Conservation (phyloP, 2,113 vertebrate species). For the Pelvicachromis taeniatus region DNA sequence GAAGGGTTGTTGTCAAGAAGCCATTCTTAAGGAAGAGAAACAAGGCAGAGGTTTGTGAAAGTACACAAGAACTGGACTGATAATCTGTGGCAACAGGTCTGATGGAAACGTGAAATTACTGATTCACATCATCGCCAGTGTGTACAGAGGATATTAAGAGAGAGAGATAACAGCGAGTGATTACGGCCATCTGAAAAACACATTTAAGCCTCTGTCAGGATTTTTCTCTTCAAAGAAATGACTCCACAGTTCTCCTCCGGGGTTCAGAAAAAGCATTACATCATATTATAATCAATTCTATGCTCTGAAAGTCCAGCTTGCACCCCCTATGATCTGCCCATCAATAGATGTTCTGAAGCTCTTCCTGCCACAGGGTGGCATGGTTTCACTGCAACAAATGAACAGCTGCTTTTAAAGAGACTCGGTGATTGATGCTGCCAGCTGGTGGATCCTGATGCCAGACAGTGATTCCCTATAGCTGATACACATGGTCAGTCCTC, state of each 20-base stretch:
- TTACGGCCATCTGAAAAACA: background rate
- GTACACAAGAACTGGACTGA: background rate
- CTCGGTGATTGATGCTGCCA: conserved; percentile 17
- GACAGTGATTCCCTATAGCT: conserved; percentile 30
- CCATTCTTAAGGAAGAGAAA: background rate
- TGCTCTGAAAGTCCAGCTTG: background rate
- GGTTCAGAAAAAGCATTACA: background rate
- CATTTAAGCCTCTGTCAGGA: background rate
- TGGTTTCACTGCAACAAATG: conserved; percentile 22
- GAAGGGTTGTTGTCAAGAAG: background rate
- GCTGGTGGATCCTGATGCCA: conserved; percentile 35
- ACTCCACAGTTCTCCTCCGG: background rate
- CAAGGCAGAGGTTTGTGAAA: background rate
- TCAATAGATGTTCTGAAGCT: background rate
- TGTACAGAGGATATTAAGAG: background rate
- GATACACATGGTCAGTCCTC: conserved; percentile 4
- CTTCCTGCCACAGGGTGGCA: conserved; percentile 49
- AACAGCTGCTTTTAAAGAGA: background rate
- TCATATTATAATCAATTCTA: background rate
- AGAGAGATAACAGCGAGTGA: background rate
- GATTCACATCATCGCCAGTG: background rate
- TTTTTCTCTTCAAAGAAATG: background rate
- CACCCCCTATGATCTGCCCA: background rate
- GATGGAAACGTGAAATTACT: background rate
- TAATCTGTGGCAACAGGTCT: background rate